Conservation (phyloP, 2,888 invertebrate genomes). For the Dorcus parallelipipedus region DNA sequence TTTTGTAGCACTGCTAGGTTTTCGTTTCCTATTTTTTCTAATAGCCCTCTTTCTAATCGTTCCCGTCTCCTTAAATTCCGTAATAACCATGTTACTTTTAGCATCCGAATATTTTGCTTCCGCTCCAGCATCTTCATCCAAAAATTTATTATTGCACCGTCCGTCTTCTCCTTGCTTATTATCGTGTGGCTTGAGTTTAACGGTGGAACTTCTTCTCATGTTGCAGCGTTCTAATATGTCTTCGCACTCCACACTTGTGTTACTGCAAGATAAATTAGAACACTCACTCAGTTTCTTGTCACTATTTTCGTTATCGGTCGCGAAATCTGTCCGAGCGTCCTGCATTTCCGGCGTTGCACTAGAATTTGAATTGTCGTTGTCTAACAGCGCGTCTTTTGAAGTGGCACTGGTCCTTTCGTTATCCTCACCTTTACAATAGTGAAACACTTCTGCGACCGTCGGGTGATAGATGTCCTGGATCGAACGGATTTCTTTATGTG, state of each 20-base stretch:
- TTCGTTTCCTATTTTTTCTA: constrained; percentile 34
- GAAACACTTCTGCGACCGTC: constrained; percentile 24
- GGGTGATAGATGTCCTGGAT: constrained; percentile 19
- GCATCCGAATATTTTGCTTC: constrained; percentile 36
- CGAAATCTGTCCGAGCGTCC: constrained; percentile 44
- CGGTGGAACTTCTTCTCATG: constrained; percentile 25
- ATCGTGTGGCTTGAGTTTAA: constrained; percentile 17
- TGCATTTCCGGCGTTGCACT: constrained; percentile 59
- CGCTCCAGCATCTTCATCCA: constrained; percentile 45
- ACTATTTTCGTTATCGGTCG: constrained; percentile 43
- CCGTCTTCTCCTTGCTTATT: constrained; percentile 20
- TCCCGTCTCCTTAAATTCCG: constrained; percentile 17
- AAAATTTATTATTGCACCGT: constrained; percentile 25
- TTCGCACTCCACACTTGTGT: constrained; percentile 42
- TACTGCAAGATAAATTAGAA: constrained; percentile 42
- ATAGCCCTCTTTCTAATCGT: constrained; percentile 31
- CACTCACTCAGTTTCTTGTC: constrained; percentile 43
- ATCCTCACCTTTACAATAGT: constrained; percentile 45
- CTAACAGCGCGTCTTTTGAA: constrained; percentile 68
- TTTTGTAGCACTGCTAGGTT: constrained; percentile 28
- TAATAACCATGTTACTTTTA: constrained; percentile 39
- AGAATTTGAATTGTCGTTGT: constrained; percentile 56
- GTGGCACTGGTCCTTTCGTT: constrained; percentile 66
- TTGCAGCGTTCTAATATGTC: constrained; percentile 28
- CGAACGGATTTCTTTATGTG: constrained; percentile 24